Percentiles rank a stretch among this genome's conserved stretches.
These are phyloP conservation scores for Cecropterus lyciades DNA, from an alignment of 1,140 invertebrate species.

Conservation along the genomic window DNA sequence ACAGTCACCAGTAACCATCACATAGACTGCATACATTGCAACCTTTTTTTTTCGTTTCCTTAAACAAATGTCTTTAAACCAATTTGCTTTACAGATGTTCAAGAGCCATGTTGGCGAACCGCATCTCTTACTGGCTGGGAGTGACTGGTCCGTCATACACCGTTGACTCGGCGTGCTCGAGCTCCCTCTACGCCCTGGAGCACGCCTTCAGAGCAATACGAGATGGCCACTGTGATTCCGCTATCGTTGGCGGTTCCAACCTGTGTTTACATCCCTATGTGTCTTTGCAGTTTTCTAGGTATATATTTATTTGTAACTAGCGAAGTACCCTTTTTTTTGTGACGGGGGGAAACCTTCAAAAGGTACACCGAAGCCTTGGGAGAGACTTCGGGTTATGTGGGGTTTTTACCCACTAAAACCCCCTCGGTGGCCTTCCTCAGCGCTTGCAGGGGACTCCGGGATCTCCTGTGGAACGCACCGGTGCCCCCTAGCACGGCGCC, in stretches of 20 bases:
- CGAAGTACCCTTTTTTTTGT: too few species aligned
- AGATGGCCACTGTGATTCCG: slow-evolving; percentile 91
- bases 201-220: slow-evolving; percentile 92
- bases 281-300: slow-evolving; percentile 92
- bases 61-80: background rate
- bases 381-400: too few species aligned
- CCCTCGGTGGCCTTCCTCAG: too few species aligned
- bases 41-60: background rate
- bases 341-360: too few species aligned
- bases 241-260: slow-evolving; percentile 94
- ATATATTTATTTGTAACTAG: slow-evolving; percentile 40
- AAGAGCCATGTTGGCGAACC: slow-evolving; percentile 95
- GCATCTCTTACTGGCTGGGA: slow-evolving; percentile 91
- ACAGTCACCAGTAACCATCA: too few species aligned
- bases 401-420: too few species aligned
- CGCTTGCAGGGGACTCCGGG: too few species aligned
- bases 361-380: too few species aligned
- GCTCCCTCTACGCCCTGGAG: slow-evolving; percentile 93
- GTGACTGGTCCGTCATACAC: slow-evolving; percentile 91
- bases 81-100: slow-evolving; percentile 86
- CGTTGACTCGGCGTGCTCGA: slow-evolving; percentile 96
- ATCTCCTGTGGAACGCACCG: too few species aligned
- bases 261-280: slow-evolving; percentile 93
- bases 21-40: too few species aligned
- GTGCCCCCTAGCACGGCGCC: too few species aligned